Base-by-base conservation (phyloP, 2,888 invertebrate genomes). In the Cantharis nigra region DNA sequence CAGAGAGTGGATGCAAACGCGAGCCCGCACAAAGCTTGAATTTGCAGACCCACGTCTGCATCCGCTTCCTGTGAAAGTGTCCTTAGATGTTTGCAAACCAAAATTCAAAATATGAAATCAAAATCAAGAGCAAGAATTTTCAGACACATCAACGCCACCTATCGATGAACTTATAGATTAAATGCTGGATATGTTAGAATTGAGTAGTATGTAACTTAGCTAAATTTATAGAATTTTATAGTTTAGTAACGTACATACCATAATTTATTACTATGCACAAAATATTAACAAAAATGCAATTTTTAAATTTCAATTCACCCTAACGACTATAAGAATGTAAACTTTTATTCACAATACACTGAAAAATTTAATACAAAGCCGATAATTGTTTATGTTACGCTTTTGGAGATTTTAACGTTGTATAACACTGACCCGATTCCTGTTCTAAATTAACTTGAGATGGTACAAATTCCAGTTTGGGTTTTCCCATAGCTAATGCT, bases 391-490 rank as follows among this genome's bases (percentile, higher is more conserved):
- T 33, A 33, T 33, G 33, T 33, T 33, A 33, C 33, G 33, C 33
- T 33, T 33, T 69, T 75, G 83, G 82, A 70, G 84, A 82, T 79
- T 82, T 83, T 65, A 82, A 70, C 63, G 81, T 83, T 63, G 86
- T 87, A 77, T 86, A 85, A 74, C 86, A 86, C 78, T 87, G 87
- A 49, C 87, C 87, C 7, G 87, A 86, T 71, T 82, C 84, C 80
- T 85, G 85, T 9, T 86, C 84, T 26, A 88, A 81, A 74, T 83
- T 87, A 77, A 88, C 87, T 81, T 87, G 87, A 1, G 87, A 87
- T 75, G 87, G 82, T n/a, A 84, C 79, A 77, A 83, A 83, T 79
- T 92, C 92, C 89, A 92, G 90, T 89, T 91, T 91, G 72, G 89
- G 89, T 82, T 86, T 87, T 81, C 87, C 86, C 82, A 87, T 87